phyloP scores from a whole-genome alignment of 1,140 invertebrate genomes.

The Polypedilum vanderplanki region DNA sequence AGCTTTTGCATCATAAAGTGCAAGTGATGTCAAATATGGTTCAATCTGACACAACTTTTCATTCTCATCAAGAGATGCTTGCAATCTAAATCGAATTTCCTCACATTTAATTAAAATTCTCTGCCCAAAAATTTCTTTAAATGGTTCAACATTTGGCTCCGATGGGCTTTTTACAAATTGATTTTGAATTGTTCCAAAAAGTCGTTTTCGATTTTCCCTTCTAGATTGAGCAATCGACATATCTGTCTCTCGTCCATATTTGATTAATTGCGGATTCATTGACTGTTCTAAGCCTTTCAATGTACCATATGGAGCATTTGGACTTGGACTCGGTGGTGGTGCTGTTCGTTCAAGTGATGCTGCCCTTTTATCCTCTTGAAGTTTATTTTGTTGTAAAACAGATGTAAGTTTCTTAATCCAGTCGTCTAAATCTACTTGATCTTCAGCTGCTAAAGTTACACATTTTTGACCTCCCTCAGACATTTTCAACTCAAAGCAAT shows the following conservation, averaged over 20 bases:
- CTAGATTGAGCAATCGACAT: constrained; percentile 70
- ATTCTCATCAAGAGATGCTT: constrained; percentile 69
- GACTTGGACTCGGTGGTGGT: constrained; percentile 48
- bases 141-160: constrained; percentile 51
- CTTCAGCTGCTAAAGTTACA: constrained; percentile 79
- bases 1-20: constrained; percentile 77
- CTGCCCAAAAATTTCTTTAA: constrained; percentile 77
- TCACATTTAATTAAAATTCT: constrained; percentile 76
- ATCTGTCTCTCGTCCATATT: constrained; percentile 85
- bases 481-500: constrained; percentile 83
- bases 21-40: constrained; percentile 81
- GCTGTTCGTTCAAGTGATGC: constrained; percentile 57
- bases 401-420: constrained; percentile 69
- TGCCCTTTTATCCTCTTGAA: constrained; percentile 61
- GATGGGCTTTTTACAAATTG: constrained; percentile 33
- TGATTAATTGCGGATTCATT: constrained; percentile 82
- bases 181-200: constrained; percentile 52
- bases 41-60: constrained; percentile 69
- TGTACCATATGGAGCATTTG: constrained; percentile 55
- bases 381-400: constrained; percentile 68
- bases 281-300: constrained; percentile 79
- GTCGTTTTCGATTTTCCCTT: constrained; percentile 62
- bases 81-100: constrained; percentile 70
- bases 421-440: constrained; percentile 73
- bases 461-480: constrained; percentile 66